Conservation (phyloP, 2,888 invertebrate genomes). For the Synanthedon formicaeformis region DNA sequence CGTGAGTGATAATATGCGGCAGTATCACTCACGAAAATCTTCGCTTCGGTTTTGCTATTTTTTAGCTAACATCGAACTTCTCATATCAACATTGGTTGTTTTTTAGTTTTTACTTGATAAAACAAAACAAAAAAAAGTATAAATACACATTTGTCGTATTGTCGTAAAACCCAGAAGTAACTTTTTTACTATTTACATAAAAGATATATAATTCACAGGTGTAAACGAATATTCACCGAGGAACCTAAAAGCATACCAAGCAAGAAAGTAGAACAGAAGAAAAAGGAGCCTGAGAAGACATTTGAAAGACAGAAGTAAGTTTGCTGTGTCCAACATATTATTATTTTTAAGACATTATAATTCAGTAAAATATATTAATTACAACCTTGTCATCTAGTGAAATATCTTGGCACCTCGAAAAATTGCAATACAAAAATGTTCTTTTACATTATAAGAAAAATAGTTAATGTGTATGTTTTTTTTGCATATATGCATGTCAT, state of each 20-base stretch:
- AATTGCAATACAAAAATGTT: too few species aligned
- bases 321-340: not conserved
- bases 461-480: too few species aligned
- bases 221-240: slow-evolving; percentile 78
- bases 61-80: not conserved
- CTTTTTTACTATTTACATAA: too few species aligned
- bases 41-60: too few species aligned
- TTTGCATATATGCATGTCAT: too few species aligned
- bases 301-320: slow-evolving; percentile 49
- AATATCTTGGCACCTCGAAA: too few species aligned
- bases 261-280: slow-evolving; percentile 62
- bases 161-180: not conserved
- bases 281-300: slow-evolving; percentile 55
- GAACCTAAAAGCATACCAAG: slow-evolving; percentile 74
- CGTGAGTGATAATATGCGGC: too few species aligned
- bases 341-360: not conserved
- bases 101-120: not conserved
- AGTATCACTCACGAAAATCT: too few species aligned
- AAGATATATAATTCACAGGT: slow-evolving; percentile 38
- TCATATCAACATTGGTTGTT: not conserved
- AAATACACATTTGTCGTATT: not conserved
- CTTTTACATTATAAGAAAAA: too few species aligned
- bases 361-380: not conserved
- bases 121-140: not conserved
- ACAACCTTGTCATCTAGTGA: too few species aligned